Percentiles rank a stretch among this genome's conserved stretches.
phyloP scores from a whole-genome alignment of 1,140 invertebrate species.

The Penaeus chinensis region DNA sequence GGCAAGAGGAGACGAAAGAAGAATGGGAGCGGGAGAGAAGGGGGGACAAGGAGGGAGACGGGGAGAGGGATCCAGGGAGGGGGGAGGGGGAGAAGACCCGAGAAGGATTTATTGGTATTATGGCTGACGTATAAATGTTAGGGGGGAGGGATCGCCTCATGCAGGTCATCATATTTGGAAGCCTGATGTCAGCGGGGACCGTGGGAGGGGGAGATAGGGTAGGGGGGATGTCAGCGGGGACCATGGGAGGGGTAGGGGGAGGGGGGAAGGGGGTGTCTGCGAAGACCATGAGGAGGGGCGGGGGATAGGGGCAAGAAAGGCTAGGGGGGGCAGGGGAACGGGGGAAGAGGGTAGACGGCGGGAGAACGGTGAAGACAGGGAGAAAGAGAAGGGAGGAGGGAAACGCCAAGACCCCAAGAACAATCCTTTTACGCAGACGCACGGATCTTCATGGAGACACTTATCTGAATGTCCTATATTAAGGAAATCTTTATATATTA shows the following conservation, averaged over 20 bases:
- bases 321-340: not conserved
- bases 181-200: too few relatives aligned
- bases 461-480: too few relatives aligned
- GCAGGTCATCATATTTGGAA: conserved; percentile 17
- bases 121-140: conserved; percentile 11
- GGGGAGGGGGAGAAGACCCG: not conserved
- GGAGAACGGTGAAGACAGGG: not conserved
- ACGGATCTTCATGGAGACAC: too few relatives aligned
- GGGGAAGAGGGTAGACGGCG: not conserved
- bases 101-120: conserved; percentile 14
- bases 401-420: not conserved
- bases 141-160: not conserved
- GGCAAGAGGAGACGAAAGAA: too few relatives aligned
- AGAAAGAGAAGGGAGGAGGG: conserved; percentile 1
- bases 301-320: too few relatives aligned
- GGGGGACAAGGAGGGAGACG: too few relatives aligned
- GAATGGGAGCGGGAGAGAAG: too few relatives aligned
- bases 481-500: too few relatives aligned
- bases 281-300: not conserved
- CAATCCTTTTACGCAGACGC: not conserved
- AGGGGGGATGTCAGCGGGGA: not conserved
- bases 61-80: not conserved
- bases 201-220: not conserved
- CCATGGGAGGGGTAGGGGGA: not conserved
- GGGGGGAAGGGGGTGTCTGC: too few relatives aligned